phyloP scores from a whole-genome alignment of 2,888 invertebrate species.

The Dexiosoma caninum region DNA sequence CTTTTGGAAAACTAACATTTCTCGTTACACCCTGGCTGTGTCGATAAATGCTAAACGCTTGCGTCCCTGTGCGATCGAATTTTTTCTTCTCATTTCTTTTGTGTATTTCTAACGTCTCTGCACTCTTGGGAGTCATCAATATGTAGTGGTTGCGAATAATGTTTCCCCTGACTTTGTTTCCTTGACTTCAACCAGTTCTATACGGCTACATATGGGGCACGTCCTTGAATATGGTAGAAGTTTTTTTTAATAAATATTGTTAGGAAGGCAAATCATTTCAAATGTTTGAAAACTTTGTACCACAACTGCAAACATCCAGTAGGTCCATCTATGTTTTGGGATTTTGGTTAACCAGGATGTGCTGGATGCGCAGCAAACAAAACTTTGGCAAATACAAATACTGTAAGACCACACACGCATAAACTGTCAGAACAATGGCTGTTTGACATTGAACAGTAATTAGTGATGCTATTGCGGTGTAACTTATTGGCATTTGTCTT shows the following conservation, averaged over 20 bases:
- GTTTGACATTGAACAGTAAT: slow-evolving; percentile 54
- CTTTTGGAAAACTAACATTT: slow-evolving; percentile 50
- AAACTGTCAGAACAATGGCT: slow-evolving; percentile 1
- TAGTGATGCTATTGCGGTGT: slow-evolving; percentile 13
- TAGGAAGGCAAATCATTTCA: slow-evolving; percentile 33
- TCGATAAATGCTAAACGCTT: slow-evolving; percentile 48
- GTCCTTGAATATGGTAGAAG: slow-evolving; percentile 50
- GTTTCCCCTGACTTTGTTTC: background rate
- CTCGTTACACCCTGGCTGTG: slow-evolving; percentile 57
- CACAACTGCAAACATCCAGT: too few species aligned
- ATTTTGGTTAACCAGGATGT: slow-evolving; percentile 62
- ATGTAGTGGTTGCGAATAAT: background rate
- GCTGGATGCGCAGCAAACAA: slow-evolving; percentile 51
- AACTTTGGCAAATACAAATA: slow-evolving; percentile 32
- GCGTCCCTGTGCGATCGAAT: slow-evolving; percentile 23
- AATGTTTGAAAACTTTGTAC: slow-evolving; percentile 34
- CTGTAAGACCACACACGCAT: background rate
- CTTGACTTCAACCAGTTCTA: background rate
- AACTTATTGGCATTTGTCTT: slow-evolving; percentile 33
- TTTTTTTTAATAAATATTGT: slow-evolving; percentile 57
- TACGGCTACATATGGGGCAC: slow-evolving; percentile 24
- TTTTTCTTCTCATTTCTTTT: too few species aligned
- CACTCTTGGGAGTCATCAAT: slow-evolving; percentile 55
- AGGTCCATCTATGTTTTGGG: slow-evolving; percentile 61
- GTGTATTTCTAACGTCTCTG: slow-evolving; percentile 11